These are phyloP conservation scores for Hemibagrus wyckioides DNA, from an alignment of 2,113 vertebrate genomes.

Conservation along the genomic window DNA sequence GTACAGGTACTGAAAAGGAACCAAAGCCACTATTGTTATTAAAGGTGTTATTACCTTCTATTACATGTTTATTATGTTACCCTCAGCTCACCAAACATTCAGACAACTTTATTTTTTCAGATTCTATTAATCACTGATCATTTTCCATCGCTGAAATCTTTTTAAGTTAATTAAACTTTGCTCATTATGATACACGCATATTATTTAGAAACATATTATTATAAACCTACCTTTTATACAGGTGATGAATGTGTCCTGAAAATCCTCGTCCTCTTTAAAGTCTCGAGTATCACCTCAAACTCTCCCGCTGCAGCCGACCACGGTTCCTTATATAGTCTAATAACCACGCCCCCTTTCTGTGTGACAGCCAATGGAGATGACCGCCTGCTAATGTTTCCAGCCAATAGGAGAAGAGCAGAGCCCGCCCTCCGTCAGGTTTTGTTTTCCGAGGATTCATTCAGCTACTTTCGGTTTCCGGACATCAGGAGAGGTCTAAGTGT, in stretches of 20 bases:
- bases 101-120: too few species aligned
- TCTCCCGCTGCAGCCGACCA: neutral
- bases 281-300: too few species aligned
- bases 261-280: neutral
- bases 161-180: neutral
- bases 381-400: neutral
- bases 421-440: neutral
- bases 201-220: neutral
- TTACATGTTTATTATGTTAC: too few species aligned
- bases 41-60: neutral
- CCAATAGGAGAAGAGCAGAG: neutral
- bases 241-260: neutral
- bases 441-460: neutral
- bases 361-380: neutral
- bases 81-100: too few species aligned
- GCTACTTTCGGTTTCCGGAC: slow-evolving; percentile 14
- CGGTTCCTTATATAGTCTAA: neutral
- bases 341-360: neutral
- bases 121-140: neutral
- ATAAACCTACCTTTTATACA: neutral
- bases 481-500: neutral
- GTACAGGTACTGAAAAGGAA: too few species aligned
- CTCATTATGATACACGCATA: neutral
- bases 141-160: too few species aligned
- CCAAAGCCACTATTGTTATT: neutral